Percentiles rank a stretch among this genome's conserved stretches.
phyloP scores from a whole-genome alignment of 2,888 invertebrate genomes.

The Unio pictorum region DNA sequence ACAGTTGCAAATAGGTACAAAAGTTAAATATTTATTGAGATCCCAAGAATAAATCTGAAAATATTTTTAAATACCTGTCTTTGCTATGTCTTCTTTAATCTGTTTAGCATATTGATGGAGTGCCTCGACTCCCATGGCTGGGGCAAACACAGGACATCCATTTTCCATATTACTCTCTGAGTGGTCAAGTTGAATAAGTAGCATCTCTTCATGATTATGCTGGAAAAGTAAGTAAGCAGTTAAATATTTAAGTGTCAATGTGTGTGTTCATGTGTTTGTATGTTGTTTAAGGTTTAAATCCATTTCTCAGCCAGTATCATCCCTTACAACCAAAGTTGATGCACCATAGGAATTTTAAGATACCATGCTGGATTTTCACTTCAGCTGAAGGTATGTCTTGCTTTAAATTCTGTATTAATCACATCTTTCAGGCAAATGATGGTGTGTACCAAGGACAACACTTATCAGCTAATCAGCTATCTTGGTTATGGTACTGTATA shows the following conservation, averaged over 20 bases:
- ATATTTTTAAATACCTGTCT: slow-evolving; percentile 28
- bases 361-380: too few species aligned
- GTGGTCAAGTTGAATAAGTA: slow-evolving; percentile 79
- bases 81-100: slow-evolving; percentile 41
- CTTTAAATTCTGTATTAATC: too few species aligned
- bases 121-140: slow-evolving; percentile 72
- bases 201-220: slow-evolving; percentile 77
- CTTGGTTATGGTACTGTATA: too few species aligned
- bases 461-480: too few species aligned
- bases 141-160: slow-evolving; percentile 73
- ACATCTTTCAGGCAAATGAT: too few species aligned
- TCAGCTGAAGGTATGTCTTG: not conserved
- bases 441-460: too few species aligned
- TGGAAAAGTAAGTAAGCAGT: slow-evolving; percentile 27
- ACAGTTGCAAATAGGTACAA: not conserved
- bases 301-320: too few species aligned
- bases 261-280: too few species aligned
- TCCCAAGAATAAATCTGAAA: not conserved
- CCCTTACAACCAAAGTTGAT: too few species aligned
- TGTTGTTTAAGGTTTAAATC: too few species aligned
- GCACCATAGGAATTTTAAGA: too few species aligned
- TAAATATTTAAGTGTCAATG: not conserved
- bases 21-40: too few species aligned
- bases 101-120: slow-evolving; percentile 76
- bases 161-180: slow-evolving; percentile 74